Evolutionary conservation across 2,888 invertebrate genomes (phyloP), one percentile per base, ranked within the genome.

Genomic region (Epinotia ramella): DNA sequence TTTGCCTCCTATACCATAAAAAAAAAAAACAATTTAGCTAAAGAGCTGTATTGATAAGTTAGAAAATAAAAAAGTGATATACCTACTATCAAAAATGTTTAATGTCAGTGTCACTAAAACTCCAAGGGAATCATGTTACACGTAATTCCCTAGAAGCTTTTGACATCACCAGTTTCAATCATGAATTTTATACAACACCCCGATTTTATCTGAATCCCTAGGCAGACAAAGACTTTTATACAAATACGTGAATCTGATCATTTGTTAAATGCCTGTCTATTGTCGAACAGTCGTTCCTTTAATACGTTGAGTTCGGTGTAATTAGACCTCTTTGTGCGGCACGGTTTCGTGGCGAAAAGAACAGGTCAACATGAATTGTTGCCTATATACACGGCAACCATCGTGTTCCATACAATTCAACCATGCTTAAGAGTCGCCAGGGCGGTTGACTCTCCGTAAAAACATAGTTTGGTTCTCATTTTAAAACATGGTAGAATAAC

Each of bases 121-220:
- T 59, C 62, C 33, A 16, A 40, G 40, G 28, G 20, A 57, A 18
- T 67, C 28, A 28, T 53, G 60, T 67, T 18, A 59, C 59, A 44
- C 64, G 40, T 46, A 65, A 65, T 60, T 57, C 74, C 69, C 69
- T 59, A 2, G 64, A 46, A 53, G 40, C 59, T 24, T 60, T 40
- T 40, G 68, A 63, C 60, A 68, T 56, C 44, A n/a, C 60, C 56
- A 66, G 71, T 75, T 66, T 71, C 66, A 71, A 75, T 71, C 62
- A 66, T 56, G 66, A 75, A 66, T 66, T 71, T 75, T 71, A 53
- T 65, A 66, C 66, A 46, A 24, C 59, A 66, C n/a, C 46, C 33
- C 59, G 66, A 62, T 70, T 70, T n/a, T 18, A 68, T 24, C 20
- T 16, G 40, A 56, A 46, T 73, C 73, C 73, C 73, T 28, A 13